Conservation (phyloP, 2,797 vertebrate species). For the Novumbra hubbsi region DNA sequence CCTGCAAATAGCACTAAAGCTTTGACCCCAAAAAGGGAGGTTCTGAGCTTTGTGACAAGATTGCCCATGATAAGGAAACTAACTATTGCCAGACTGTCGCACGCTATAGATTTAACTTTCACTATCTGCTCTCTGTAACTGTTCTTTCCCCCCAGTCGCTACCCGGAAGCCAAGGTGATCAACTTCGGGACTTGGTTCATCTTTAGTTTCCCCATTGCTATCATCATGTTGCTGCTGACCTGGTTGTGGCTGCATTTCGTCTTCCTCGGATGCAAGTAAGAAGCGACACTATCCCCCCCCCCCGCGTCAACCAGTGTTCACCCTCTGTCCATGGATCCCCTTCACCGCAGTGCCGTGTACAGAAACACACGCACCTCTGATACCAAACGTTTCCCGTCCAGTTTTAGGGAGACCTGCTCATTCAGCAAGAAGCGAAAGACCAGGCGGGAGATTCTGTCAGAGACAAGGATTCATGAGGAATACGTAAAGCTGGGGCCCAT, state of each 20-base stretch:
- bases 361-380: neutral
- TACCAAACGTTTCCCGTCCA: constrained; percentile 45
- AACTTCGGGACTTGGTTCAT: constrained; percentile 99
- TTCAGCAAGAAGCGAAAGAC: constrained; percentile 95
- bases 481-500: constrained; percentile 90
- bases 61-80: neutral
- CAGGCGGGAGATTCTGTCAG: constrained; percentile 88
- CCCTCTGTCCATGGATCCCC: no score
- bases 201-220: constrained; percentile 93
- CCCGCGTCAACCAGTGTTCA: neutral
- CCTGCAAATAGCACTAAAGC: no score
- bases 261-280: constrained; percentile 98
- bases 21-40: no score
- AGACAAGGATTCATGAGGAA: constrained; percentile 92
- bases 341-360: neutral
- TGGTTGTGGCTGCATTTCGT: constrained; percentile 98
- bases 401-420: constrained; percentile 96
- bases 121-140: neutral
- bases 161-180: constrained; percentile 91
- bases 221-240: constrained; percentile 93
- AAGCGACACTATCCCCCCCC: neutral
- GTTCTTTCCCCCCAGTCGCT: constrained; percentile 76
- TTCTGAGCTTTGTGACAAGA: neutral
- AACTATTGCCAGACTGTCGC: neutral
- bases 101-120: neutral